Conservation (phyloP, 1,140 invertebrate genomes). For the Druon quercuslanigerum region DNA sequence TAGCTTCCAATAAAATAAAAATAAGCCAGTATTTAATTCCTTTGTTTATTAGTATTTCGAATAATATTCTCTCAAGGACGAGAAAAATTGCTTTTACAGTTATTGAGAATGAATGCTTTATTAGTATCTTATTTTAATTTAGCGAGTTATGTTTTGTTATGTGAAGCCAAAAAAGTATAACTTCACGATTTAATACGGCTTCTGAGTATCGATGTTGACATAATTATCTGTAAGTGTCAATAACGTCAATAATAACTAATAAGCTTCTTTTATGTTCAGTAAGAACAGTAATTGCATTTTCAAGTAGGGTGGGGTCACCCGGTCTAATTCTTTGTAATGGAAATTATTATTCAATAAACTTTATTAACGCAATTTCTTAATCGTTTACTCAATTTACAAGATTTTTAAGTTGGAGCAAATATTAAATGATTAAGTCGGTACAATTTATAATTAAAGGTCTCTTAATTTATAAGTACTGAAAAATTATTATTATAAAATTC, state of each 20-base stretch:
- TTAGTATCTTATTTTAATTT: conserved; percentile 12
- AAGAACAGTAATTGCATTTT: too few relatives aligned
- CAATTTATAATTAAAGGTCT: too few relatives aligned
- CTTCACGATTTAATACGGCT: neutral
- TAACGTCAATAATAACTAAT: neutral
- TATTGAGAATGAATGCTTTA: neutral
- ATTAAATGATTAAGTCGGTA: too few relatives aligned
- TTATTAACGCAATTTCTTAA: too few relatives aligned
- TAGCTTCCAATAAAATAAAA: neutral
- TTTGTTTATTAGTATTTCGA: neutral
- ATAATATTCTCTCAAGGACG: neutral
- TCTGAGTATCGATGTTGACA: conserved; percentile 15
- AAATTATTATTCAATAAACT: too few relatives aligned
- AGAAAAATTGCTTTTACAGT: neutral
- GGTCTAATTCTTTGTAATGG: too few relatives aligned
- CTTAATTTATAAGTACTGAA: too few relatives aligned
- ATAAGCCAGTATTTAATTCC: neutral
- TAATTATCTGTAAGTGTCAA: neutral
- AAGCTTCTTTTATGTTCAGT: too few relatives aligned
- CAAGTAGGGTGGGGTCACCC: too few relatives aligned
- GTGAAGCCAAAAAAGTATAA: neutral
- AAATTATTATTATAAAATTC: too few relatives aligned
- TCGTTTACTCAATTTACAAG: too few relatives aligned
- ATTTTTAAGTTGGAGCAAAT: too few relatives aligned
- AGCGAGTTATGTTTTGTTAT: neutral